These are phyloP conservation scores for Meghimatium bilineatum DNA, from an alignment of 2,888 invertebrate genomes.

Conservation along the genomic window DNA sequence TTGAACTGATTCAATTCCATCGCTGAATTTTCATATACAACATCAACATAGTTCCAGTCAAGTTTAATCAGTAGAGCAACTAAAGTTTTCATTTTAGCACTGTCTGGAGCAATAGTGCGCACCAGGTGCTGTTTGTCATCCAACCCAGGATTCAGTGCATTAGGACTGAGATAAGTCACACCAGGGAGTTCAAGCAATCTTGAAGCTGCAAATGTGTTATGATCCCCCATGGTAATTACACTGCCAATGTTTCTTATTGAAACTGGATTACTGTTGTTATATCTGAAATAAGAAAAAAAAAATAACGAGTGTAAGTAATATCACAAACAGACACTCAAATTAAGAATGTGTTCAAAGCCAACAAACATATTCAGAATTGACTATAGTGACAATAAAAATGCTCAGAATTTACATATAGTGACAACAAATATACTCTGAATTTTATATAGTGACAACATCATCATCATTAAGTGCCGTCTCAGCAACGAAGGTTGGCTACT, in stretches of 20 bases:
- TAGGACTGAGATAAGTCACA: conserved; percentile 78
- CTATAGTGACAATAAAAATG: too few relatives aligned
- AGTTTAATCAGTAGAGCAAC: conserved; percentile 71
- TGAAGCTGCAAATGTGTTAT: conserved; percentile 67
- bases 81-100: conserved; percentile 65
- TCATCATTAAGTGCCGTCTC: too few relatives aligned
- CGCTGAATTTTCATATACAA: conserved; percentile 65
- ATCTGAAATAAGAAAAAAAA: conserved; percentile 6
- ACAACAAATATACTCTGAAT: too few relatives aligned
- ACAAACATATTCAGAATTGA: too few relatives aligned
- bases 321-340: too few relatives aligned
- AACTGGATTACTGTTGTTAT: conserved; percentile 40
- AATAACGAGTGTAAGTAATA: background rate
- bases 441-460: too few relatives aligned
- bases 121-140: conserved; percentile 67
- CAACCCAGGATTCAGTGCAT: conserved; percentile 60
- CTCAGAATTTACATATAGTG: too few relatives aligned
- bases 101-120: conserved; percentile 67
- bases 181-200: conserved; percentile 79
- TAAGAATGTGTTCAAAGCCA: too few relatives aligned
- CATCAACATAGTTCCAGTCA: conserved; percentile 76
- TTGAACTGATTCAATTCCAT: conserved; percentile 6
- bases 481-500: too few relatives aligned
- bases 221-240: conserved; percentile 68
- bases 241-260: conserved; percentile 66